phyloP scores from a whole-genome alignment of 64 coral and sea anemone species.

The Montipora foliosa region DNA sequence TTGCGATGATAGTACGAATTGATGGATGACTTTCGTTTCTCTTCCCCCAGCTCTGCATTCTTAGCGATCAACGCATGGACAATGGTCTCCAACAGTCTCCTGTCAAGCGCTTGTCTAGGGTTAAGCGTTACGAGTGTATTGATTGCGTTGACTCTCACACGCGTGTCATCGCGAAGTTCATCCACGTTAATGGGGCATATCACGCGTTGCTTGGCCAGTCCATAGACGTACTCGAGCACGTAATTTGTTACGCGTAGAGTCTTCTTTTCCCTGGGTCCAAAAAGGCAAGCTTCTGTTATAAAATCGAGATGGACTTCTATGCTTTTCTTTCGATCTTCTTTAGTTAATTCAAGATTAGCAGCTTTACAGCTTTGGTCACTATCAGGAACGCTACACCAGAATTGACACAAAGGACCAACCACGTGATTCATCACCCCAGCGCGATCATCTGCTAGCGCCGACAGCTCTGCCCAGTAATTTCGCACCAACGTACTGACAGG shows the following conservation, averaged over 20 bases:
- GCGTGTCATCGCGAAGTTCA: constrained; percentile 68
- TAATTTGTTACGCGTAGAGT: constrained; percentile 57
- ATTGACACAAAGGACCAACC: constrained; percentile 71
- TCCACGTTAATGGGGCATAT: constrained; percentile 27
- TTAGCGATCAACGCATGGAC: constrained; percentile 59
- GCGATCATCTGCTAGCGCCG: constrained; percentile 70
- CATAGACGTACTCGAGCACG: constrained; percentile 64
- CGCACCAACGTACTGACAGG: constrained; percentile 66
- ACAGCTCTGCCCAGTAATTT: constrained; percentile 64
- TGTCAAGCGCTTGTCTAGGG: background rate
- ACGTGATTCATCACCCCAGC: constrained; percentile 81
- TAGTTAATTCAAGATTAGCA: background rate
- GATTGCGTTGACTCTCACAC: constrained; percentile 80
- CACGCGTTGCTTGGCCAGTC: constrained; percentile 52
- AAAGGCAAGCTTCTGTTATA: constrained; percentile 66
- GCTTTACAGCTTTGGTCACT: background rate
- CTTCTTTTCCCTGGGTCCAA: constrained; percentile 67
- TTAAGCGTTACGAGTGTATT: constrained; percentile 79
- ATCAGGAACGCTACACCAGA: constrained; percentile 40
- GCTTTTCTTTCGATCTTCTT: constrained; percentile 19
- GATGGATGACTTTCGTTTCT: constrained; percentile 63
- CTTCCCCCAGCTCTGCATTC: constrained; percentile 44
- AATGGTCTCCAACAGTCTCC: constrained; percentile 47
- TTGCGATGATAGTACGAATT: constrained; percentile 80
- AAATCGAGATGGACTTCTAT: constrained; percentile 52